A percentile compares a stretch with the other conserved stretches of the same genome.
Evolutionary conservation across 2,797 vertebrate genomes (phyloP).

Genomic region (Bovichtus diacanthus): DNA sequence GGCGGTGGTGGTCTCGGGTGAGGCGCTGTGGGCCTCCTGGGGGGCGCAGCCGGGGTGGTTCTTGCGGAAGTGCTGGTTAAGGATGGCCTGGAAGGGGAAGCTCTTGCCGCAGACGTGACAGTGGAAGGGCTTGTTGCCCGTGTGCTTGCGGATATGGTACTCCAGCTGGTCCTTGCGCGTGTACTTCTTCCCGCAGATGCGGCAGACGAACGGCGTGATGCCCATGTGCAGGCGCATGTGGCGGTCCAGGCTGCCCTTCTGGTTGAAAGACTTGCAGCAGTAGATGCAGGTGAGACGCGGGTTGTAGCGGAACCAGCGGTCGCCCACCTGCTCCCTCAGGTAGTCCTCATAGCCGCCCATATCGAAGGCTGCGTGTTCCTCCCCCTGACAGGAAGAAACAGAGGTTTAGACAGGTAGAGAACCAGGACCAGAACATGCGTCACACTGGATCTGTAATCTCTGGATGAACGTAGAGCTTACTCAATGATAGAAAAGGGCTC

Average conservation of each 20-base stretch:
- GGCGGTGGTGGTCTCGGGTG: conserved; percentile 92
- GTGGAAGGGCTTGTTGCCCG: conserved; percentile 98
- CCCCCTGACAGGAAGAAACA: conserved; percentile 82
- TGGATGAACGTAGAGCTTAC: neutral
- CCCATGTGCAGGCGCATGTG: conserved; percentile 99
- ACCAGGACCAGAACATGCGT: neutral
- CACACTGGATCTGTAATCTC: no score
- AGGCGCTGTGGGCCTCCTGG: conserved; percentile 95
- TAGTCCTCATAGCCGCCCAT: conserved; percentile 97
- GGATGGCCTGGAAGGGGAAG: conserved; percentile 99
- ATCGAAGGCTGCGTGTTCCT: conserved; percentile 91
- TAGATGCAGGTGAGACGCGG: conserved; percentile 98
- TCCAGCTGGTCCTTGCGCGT: conserved; percentile 99
- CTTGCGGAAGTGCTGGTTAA: conserved; percentile 99
- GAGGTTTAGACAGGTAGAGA: neutral
- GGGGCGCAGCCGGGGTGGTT: conserved; percentile 96
- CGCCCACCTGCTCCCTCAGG: conserved; percentile 96
- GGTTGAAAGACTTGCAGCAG: conserved; percentile 99
- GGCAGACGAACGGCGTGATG: conserved; percentile 97
- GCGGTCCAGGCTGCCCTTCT: conserved; percentile 98
- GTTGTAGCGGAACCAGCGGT: conserved; percentile 99
- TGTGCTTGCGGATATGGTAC: conserved; percentile 99
- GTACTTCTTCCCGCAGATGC: conserved; percentile 99
- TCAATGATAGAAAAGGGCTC: no score
- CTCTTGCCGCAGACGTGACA: conserved; percentile 98